These are phyloP conservation scores for Drosophila murphyi DNA, from an alignment of 1,140 invertebrate species.

Conservation along the genomic window DNA sequence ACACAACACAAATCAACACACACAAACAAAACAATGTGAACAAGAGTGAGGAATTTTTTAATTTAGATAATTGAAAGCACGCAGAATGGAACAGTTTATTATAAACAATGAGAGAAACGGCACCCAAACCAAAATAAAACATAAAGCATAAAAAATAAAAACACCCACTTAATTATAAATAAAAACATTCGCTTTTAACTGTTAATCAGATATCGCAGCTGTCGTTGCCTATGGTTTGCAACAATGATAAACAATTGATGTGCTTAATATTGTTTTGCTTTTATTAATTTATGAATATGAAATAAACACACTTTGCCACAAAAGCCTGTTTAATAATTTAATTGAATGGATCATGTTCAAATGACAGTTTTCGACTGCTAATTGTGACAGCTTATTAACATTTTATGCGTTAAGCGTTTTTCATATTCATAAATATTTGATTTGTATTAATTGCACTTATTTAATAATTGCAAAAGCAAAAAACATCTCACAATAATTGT, in stretches of 20 bases:
- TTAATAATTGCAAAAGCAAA: conserved; percentile 15
- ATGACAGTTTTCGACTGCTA: conserved; percentile 33
- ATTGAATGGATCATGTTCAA: conserved; percentile 38
- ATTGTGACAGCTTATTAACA: conserved; percentile 36
- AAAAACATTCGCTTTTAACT: conserved; percentile 40
- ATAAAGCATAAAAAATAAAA: background rate
- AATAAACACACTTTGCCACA: conserved; percentile 31
- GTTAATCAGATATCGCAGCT: conserved; percentile 47
- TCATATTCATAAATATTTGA: conserved; percentile 67
- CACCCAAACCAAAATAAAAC: background rate
- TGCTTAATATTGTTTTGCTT: conserved; percentile 5
- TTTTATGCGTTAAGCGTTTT: conserved; percentile 20
- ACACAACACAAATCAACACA: background rate
- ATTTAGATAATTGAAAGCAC: conserved; percentile 75
- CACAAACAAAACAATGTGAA: conserved; percentile 42
- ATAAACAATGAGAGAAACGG: conserved; percentile 23
- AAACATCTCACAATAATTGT: background rate
- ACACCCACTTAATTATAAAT: conserved; percentile 47
- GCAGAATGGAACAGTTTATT: conserved; percentile 50
- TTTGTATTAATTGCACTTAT: conserved; percentile 51
- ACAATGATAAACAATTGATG: conserved; percentile 27
- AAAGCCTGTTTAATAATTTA: conserved; percentile 47
- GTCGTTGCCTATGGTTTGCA: conserved; percentile 34
- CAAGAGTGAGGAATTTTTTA: conserved; percentile 72
- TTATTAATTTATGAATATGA: conserved; percentile 23